Percentiles rank a stretch among this genome's conserved stretches.
Evolutionary conservation across 2,113 vertebrate genomes (phyloP).

Genomic region (Perca flavescens): DNA sequence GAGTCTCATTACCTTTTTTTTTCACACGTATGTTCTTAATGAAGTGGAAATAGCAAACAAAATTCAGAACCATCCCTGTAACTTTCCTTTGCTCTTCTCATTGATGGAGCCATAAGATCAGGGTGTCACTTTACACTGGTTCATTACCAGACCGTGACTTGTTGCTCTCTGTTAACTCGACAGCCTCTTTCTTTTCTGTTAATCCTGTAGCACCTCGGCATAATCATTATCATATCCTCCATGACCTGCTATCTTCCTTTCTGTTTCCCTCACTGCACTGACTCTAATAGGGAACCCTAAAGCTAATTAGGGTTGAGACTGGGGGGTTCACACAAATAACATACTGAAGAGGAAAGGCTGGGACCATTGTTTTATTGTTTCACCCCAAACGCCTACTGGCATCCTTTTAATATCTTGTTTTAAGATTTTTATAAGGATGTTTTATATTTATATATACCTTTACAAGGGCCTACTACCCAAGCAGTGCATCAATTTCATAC

Average conservation of each 20-base stretch:
- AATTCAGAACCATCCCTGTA: not conserved
- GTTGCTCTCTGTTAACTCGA: not conserved
- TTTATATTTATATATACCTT: not conserved
- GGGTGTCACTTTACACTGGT: constrained; percentile 4
- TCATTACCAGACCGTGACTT: constrained; percentile 42
- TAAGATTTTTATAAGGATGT: no score
- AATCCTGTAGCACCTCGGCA: constrained; percentile 47
- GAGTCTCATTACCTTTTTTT: not conserved
- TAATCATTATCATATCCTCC: constrained; percentile 22
- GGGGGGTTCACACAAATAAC: no score
- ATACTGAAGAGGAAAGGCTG: no score
- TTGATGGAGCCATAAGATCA: constrained; percentile 30
- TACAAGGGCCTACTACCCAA: not conserved
- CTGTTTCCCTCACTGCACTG: not conserved
- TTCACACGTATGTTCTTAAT: not conserved
- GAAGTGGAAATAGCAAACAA: not conserved
- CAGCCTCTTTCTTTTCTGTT: constrained; percentile 11
- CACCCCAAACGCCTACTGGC: no score
- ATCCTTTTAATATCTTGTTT: no score
- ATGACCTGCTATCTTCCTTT: constrained; percentile 4
- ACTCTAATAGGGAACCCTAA: not conserved
- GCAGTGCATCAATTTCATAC: not conserved
- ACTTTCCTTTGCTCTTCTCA: not conserved
- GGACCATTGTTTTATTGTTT: no score
- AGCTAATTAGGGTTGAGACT: not conserved